Percentiles rank a stretch among this genome's conserved stretches.
phyloP scores from a whole-genome alignment of 2,888 invertebrate species.

The Nycteola revayana region DNA sequence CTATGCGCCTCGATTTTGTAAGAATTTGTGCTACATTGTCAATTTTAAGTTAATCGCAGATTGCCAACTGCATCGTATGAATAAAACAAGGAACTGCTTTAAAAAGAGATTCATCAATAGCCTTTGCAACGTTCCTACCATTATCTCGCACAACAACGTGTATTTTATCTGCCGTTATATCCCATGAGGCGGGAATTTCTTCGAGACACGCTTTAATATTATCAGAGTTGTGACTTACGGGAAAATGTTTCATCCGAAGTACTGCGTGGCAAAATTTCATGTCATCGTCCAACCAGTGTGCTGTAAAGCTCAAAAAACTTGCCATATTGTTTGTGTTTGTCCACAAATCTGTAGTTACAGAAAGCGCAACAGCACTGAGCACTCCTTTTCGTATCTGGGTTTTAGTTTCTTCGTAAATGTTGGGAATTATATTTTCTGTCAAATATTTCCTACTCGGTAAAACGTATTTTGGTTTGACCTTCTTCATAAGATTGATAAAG shows the following conservation, averaged over 20 bases:
- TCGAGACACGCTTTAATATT: neutral
- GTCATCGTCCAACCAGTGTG: constrained; percentile 5
- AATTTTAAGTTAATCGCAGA: constrained; percentile 2
- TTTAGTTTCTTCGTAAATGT: constrained; percentile 4
- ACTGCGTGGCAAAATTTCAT: constrained; percentile 12
- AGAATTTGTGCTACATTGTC: constrained; percentile 5
- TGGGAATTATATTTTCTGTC: constrained; percentile 2
- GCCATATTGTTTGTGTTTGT: constrained; percentile 4
- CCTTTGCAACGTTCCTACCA: constrained; percentile 1
- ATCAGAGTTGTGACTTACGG: constrained; percentile 7
- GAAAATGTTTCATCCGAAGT: constrained; percentile 10
- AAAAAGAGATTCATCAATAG: constrained; percentile 1
- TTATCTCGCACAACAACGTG: constrained; percentile 11
- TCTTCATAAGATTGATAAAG: no score
- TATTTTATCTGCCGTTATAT: constrained; percentile 2
- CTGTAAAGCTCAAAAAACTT: constrained; percentile 15
- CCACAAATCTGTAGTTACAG: no score
- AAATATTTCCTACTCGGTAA: constrained; percentile 3
- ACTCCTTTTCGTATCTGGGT: neutral
- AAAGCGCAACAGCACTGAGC: no score
- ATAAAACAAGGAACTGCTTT: constrained; percentile 13
- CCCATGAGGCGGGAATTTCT: no score
- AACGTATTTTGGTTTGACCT: neutral
- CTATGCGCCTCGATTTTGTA: no score
- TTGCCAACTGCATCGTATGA: constrained; percentile 6